phyloP scores from a whole-genome alignment of 2,888 invertebrate species.

The Esperia sulphurella region DNA sequence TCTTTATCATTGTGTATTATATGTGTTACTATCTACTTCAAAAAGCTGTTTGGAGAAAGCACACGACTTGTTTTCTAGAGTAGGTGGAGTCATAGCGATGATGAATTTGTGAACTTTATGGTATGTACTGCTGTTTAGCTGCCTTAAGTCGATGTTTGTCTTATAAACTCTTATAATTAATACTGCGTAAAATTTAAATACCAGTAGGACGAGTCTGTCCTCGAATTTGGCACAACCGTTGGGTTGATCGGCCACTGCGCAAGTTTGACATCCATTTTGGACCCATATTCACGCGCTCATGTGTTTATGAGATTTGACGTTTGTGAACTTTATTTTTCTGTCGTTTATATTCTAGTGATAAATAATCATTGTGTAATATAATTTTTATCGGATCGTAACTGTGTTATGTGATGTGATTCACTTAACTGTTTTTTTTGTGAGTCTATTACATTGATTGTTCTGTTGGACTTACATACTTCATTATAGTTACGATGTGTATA shows the following conservation, averaged over 20 bases:
- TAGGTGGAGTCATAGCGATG: neutral
- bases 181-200: constrained; percentile 11
- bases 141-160: constrained; percentile 7
- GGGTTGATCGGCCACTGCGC: constrained; percentile 29
- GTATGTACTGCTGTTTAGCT: neutral
- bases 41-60: neutral
- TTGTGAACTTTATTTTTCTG: constrained; percentile 20
- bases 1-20: too few species aligned
- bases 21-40: neutral
- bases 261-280: constrained; percentile 31
- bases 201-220: constrained; percentile 24
- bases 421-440: neutral
- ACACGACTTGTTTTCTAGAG: neutral
- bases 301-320: constrained; percentile 30
- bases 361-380: constrained; percentile 5
- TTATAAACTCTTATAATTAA: constrained; percentile 16
- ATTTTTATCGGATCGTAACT: constrained; percentile 2
- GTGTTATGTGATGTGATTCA: constrained; percentile 1
- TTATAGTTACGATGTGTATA: neutral
- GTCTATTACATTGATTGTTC: neutral
- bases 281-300: constrained; percentile 35
- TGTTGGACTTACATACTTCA: neutral
- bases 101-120: neutral
- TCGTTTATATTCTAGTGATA: neutral
- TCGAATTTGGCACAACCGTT: constrained; percentile 44